Percentiles rank a stretch among this genome's conserved stretches.
Conservation (phyloP, 2,797 vertebrate genomes). For the Odontamblyopus rebecca region DNA sequence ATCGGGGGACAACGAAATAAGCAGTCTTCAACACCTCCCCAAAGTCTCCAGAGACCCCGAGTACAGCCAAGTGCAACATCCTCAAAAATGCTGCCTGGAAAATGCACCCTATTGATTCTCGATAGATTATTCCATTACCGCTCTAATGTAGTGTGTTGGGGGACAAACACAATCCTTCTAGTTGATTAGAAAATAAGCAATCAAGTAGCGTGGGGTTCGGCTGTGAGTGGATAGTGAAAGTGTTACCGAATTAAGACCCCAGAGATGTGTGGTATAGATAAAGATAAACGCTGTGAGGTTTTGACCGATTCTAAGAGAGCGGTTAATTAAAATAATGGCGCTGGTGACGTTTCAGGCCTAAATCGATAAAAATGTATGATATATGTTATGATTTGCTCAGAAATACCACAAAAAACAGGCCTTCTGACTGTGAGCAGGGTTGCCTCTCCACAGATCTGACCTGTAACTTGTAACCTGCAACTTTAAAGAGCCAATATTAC, state of each 20-base stretch:
- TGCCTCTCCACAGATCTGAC: no score
- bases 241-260: constrained; percentile 67
- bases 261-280: constrained; percentile 25
- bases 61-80: constrained; percentile 80
- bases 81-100: constrained; percentile 78
- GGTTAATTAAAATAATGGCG: constrained; percentile 67
- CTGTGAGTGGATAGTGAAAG: constrained; percentile 63
- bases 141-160: constrained; percentile 78
- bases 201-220: constrained; percentile 55
- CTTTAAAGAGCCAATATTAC: no score
- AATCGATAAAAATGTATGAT: constrained; percentile 4
- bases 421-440: no score
- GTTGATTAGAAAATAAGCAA: constrained; percentile 81
- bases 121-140: constrained; percentile 80
- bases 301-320: constrained; percentile 45
- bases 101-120: constrained; percentile 80
- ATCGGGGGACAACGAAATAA: constrained; percentile 79
- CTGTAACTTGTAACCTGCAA: no score
- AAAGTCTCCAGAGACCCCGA: constrained; percentile 73
- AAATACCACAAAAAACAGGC: no score
- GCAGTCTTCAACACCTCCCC: constrained; percentile 78
- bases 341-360: not conserved
- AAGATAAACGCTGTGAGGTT: constrained; percentile 36
- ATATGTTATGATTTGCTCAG: not conserved
- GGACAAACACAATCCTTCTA: constrained; percentile 78